Conservation (phyloP, 2,888 invertebrate species). For the Endotricha flammealis region DNA sequence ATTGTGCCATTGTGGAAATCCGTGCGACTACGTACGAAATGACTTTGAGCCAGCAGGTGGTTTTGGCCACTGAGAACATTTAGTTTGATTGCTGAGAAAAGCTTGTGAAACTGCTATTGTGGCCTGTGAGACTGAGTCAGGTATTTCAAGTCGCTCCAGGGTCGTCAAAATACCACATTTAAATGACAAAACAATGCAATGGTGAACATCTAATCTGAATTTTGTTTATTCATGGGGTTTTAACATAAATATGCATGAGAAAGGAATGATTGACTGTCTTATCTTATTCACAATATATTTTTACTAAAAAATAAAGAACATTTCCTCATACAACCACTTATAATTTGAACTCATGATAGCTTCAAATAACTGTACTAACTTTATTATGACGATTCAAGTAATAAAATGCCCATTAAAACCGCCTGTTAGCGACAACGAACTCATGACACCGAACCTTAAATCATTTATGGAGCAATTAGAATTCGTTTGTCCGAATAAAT, state of each 20-base stretch:
- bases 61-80: conserved; percentile 21
- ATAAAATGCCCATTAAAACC: conserved; percentile 36
- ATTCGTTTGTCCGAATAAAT: conserved; percentile 54
- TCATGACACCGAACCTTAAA: conserved; percentile 37
- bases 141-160: conserved; percentile 14
- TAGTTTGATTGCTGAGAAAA: conserved; percentile 30
- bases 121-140: conserved; percentile 9
- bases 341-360: too few relatives aligned
- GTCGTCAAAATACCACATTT: background rate
- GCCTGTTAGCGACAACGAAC: conserved; percentile 28
- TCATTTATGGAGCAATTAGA: conserved; percentile 52
- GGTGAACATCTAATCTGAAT: too few relatives aligned
- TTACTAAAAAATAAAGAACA: too few relatives aligned
- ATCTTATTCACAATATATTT: too few relatives aligned
- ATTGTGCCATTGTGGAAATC: conserved; percentile 49
- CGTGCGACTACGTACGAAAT: conserved; percentile 31
- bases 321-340: conserved; percentile 12
- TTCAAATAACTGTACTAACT: conserved; percentile 18
- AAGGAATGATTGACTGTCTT: too few relatives aligned
- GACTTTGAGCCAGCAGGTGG: conserved; percentile 29
- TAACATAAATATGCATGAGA: too few relatives aligned
- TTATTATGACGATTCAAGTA: conserved; percentile 28
- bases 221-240: too few relatives aligned
- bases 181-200: background rate
- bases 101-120: conserved; percentile 21